phyloP scores from a whole-genome alignment of 2,113 vertebrate species.

The Lepidothrix coronata region DNA sequence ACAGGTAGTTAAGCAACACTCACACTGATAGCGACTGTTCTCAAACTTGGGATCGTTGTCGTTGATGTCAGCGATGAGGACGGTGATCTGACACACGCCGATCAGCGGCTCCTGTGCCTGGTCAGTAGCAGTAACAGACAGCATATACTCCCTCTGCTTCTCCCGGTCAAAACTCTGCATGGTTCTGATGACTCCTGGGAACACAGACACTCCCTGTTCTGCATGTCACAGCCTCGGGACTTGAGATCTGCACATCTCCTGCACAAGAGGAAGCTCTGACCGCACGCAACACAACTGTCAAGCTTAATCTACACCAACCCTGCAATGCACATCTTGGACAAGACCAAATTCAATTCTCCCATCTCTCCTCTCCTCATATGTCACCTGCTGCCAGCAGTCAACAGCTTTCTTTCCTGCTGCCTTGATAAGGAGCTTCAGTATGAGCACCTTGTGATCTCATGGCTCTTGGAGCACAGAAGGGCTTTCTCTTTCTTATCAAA shows the following conservation, averaged over 20 bases:
- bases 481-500: neutral
- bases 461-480: neutral
- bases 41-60: constrained; percentile 90
- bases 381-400: neutral
- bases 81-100: constrained; percentile 81
- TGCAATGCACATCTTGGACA: rapidly evolving
- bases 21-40: constrained; percentile 87
- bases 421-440: neutral
- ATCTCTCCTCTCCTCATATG: neutral
- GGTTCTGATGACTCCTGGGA: constrained; percentile 82
- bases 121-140: constrained; percentile 86
- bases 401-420: neutral
- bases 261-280: neutral
- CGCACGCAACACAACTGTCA: rapidly evolving
- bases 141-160: constrained; percentile 77
- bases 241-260: neutral
- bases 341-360: neutral
- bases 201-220: neutral
- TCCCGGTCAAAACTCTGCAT: constrained; percentile 83
- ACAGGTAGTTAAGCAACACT: neutral
- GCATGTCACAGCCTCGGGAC: rapidly evolving
- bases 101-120: constrained; percentile 85
- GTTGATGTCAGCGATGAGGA: constrained; percentile 83
- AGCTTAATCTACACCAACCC: neutral
- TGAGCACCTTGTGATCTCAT: neutral